Evolutionary conservation across 2,113 vertebrate genomes (phyloP), one percentile per base, ranked within the genome.

Genomic region (Silurus glanis): DNA sequence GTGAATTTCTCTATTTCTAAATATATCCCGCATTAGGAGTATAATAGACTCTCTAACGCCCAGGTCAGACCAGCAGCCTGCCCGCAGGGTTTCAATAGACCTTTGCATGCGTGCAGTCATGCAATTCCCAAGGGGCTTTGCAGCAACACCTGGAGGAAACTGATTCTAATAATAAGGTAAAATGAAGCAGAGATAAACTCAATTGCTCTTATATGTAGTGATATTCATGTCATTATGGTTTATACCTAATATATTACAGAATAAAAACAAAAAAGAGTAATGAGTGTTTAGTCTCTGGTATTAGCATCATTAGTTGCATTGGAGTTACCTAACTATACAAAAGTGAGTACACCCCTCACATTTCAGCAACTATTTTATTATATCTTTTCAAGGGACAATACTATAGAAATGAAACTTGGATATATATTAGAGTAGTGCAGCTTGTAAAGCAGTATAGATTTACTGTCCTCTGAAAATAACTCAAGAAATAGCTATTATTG

Each of bases 81-180:
- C 80, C 86, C 80, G 25, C 86, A 87, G 86, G 86, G 80, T 87
- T 87, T 87, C 86, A 78, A 87, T 87, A 87, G 86, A 87, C 86
- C 51, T 76, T 87, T 53, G 82, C 86, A 87, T 72, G 49, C 28
- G n/a, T 83, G 49, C 58, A 51, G 17, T 23, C 80, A 37, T 47
- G 47, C 17, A 5, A 76, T 10, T 67, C 86, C 71, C 23, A 10
- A 58, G 51, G 28, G 80, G 28, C 28, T 1, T 0, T 3, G 51
- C 59, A 62, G 72, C 61, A 78, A 55, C 86, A 87, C 81, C 80
- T 87, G 81, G 86, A 87, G 85, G 85, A 86, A 86, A 62, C 80
- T 45, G 28, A 25, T n/a, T 55, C 80, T 87, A 83, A 87, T 86
- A 81, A 86, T 86, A 86, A 85, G 66, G 72, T 55, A 51, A 78